Conservation (phyloP, 2,888 invertebrate genomes). For the Apantesis nais region DNA sequence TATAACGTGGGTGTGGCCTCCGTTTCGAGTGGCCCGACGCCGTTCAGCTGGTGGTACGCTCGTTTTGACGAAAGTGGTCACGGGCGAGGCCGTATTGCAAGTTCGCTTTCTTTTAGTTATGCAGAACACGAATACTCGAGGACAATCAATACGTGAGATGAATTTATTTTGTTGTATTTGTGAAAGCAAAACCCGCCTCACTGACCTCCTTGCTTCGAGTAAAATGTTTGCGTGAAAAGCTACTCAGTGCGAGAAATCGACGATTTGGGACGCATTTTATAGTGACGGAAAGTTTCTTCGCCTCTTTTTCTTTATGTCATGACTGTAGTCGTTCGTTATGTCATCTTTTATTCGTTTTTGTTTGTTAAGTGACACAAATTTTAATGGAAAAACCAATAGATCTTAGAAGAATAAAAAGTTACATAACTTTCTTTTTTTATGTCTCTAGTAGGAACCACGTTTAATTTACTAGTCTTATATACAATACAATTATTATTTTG, state of each 20-base stretch:
- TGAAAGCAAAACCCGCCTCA: slow-evolving; percentile 82
- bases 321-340: slow-evolving; percentile 38
- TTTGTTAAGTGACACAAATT: slow-evolving; percentile 34
- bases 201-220: slow-evolving; percentile 79
- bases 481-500: neutral
- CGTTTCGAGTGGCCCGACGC: slow-evolving; percentile 9
- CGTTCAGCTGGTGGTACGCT: slow-evolving; percentile 34
- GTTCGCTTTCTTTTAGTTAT: slow-evolving; percentile 84
- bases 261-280: slow-evolving; percentile 76
- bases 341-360: slow-evolving; percentile 39
- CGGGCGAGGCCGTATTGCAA: slow-evolving; percentile 70
- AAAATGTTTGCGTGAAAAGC: slow-evolving; percentile 79
- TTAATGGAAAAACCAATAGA: slow-evolving; percentile 20
- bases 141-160: slow-evolving; percentile 85
- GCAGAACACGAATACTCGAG: slow-evolving; percentile 77
- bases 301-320: slow-evolving; percentile 43
- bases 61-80: slow-evolving; percentile 71
- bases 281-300: slow-evolving; percentile 64
- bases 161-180: slow-evolving; percentile 85
- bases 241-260: slow-evolving; percentile 75
- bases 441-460: neutral
- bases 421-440: slow-evolving; percentile 21
- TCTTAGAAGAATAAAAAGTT: slow-evolving; percentile 12
- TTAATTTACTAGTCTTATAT: neutral
- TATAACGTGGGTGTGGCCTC: slow-evolving; percentile 36